A percentile compares a stretch with the other conserved stretches of the same genome.
These are phyloP conservation scores for Hipparchia sbordonii DNA, from an alignment of 2,888 invertebrate species.

Conservation along the genomic window DNA sequence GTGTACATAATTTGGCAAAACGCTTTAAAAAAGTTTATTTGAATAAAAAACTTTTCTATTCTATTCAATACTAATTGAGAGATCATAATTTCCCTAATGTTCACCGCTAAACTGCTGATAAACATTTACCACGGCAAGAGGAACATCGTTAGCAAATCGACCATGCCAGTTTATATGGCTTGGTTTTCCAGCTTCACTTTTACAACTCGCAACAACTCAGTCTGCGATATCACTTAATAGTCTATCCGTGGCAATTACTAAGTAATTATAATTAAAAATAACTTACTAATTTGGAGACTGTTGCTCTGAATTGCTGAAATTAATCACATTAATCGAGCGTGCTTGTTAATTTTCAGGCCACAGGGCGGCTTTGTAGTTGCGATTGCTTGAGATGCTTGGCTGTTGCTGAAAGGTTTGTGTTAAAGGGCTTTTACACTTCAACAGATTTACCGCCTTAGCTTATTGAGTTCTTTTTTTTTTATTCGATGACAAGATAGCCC, in stretches of 20 bases:
- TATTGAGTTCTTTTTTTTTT: no score
- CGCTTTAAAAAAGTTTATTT: no score
- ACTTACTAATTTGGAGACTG: constrained; percentile 76
- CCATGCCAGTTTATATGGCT: background rate
- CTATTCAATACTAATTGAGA: no score
- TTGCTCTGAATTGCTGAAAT: constrained; percentile 71
- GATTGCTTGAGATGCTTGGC: constrained; percentile 55
- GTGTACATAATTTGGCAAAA: no score
- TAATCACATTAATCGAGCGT: constrained; percentile 78
- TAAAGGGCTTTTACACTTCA: constrained; percentile 27
- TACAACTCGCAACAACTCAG: background rate
- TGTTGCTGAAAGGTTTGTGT: constrained; percentile 37
- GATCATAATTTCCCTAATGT: no score
- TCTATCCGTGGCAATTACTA: constrained; percentile 61
- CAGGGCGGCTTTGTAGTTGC: constrained; percentile 66
- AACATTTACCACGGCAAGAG: no score
- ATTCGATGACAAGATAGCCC: no score
- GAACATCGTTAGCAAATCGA: no score
- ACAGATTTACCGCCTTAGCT: no score
- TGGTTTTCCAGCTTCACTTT: background rate
- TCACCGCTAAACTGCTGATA: no score
- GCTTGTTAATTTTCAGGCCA: constrained; percentile 73
- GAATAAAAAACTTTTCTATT: no score
- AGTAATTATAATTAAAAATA: constrained; percentile 82
- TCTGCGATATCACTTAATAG: background rate